Evolutionary conservation across 1,140 invertebrate genomes (phyloP).

Genomic region (Dreissena polymorpha): DNA sequence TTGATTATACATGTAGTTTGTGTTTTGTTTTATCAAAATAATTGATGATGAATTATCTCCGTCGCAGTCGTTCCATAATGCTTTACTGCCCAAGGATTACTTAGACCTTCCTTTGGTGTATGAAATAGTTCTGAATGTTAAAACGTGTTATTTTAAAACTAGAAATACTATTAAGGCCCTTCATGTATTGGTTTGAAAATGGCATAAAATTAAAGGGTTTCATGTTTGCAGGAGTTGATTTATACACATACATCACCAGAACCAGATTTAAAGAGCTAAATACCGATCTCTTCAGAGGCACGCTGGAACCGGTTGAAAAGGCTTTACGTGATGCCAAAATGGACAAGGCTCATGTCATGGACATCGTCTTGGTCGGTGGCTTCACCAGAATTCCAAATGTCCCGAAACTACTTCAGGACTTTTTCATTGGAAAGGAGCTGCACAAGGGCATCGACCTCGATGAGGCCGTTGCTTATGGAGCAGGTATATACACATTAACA

Average conservation of each 20-base stretch:
- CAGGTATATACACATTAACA: conserved; percentile 20
- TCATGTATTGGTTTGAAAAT: not conserved
- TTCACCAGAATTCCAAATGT: conserved; percentile 99
- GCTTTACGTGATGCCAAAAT: too few species aligned
- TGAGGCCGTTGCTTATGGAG: conserved; percentile 83
- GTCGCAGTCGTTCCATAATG: conserved; percentile 55
- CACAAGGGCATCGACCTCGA: conserved; percentile 76
- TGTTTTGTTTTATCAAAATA: not conserved
- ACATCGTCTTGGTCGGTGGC: conserved; percentile 97
- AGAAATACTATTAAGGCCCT: not conserved
- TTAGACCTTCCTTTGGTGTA: conserved; percentile 50
- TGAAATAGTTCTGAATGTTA: not conserved
- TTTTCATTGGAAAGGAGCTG: conserved; percentile 80
- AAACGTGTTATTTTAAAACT: not conserved
- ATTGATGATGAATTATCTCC: conserved; percentile 12
- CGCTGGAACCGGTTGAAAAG: too few species aligned
- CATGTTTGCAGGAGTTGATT: too few species aligned
- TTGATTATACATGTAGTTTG: not conserved
- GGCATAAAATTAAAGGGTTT: too few species aligned
- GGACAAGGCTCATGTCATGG: conserved; percentile 92
- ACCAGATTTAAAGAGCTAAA: too few species aligned
- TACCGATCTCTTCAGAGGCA: too few species aligned
- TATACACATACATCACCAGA: conserved; percentile 78
- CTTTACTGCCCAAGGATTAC: conserved; percentile 43
- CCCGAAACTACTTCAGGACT: conserved; percentile 95